Conservation (phyloP, 1,140 invertebrate genomes). For the Chrysopa pallens region DNA sequence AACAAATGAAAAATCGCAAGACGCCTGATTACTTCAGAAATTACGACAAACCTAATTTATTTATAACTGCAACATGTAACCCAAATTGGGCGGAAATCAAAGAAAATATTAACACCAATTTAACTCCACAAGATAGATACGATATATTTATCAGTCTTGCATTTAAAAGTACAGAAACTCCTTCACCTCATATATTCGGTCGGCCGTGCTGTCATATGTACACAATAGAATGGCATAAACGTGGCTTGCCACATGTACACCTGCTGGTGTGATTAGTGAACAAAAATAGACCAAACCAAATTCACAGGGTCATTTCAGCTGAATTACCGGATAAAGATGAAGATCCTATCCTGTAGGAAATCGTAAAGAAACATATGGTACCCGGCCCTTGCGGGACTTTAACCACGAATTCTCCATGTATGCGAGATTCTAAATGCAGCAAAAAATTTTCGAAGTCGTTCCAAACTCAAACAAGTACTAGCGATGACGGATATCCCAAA, state of each 20-base stretch:
- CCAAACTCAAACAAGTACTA: conserved; percentile 1
- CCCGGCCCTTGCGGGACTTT: conserved; percentile 13
- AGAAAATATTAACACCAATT: conserved; percentile 11
- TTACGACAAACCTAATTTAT: conserved; percentile 9
- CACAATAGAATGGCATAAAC: no score
- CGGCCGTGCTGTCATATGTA: background rate
- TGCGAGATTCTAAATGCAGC: conserved; percentile 1
- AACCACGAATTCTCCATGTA: conserved; percentile 5
- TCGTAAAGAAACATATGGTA: conserved; percentile 16
- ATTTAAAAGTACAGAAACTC: conserved; percentile 13
- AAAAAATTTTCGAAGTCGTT: conserved; percentile 4
- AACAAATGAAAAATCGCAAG: no score
- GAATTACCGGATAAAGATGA: conserved; percentile 20
- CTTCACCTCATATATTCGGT: conserved; percentile 13
- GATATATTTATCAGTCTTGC: conserved; percentile 12
- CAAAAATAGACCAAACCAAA: conserved; percentile 5
- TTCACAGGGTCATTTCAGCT: conserved; percentile 19
- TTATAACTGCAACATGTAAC: conserved; percentile 12
- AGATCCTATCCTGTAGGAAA: conserved; percentile 13
- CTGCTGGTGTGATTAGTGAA: no score
- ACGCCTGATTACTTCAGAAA: no score
- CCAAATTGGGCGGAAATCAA: conserved; percentile 12
- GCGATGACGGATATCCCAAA: conserved; percentile 1
- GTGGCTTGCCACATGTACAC: no score
- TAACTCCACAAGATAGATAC: conserved; percentile 11